These are phyloP conservation scores for Ecliptopera silaceata DNA, from an alignment of 2,888 invertebrate genomes.

Conservation along the genomic window DNA sequence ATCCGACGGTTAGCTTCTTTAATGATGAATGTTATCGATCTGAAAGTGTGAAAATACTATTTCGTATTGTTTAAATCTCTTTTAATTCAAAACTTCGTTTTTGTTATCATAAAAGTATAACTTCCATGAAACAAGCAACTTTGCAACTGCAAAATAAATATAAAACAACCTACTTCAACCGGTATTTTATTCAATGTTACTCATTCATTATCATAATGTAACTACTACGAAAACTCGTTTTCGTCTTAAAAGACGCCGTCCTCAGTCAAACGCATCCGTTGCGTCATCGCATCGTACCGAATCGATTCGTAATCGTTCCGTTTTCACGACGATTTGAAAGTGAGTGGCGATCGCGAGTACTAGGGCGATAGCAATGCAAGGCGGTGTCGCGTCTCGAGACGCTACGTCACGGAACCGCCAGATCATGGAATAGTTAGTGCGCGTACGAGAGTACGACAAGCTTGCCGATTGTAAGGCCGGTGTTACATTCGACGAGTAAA, in stretches of 20 bases:
- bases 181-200: neutral
- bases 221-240: constrained; percentile 13
- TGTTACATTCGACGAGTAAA: constrained; percentile 3
- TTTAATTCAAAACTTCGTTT: too few relatives aligned
- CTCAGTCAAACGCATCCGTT: constrained; percentile 14
- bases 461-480: constrained; percentile 10
- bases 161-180: neutral
- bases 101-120: too few relatives aligned
- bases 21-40: too few relatives aligned
- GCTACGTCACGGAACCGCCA: constrained; percentile 22
- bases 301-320: constrained; percentile 38
- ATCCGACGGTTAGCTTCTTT: too few relatives aligned
- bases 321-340: constrained; percentile 63
- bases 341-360: constrained; percentile 58
- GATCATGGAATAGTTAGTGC: neutral
- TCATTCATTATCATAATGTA: neutral
- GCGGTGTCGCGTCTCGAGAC: constrained; percentile 35
- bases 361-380: constrained; percentile 51
- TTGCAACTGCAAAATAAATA: too few relatives aligned
- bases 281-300: constrained; percentile 22
- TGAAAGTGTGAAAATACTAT: too few relatives aligned
- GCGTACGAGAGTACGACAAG: neutral
- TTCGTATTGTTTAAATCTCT: too few relatives aligned
- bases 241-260: constrained; percentile 14
- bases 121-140: too few relatives aligned